Evolutionary conservation across 2,888 invertebrate genomes (phyloP), one percentile per base, ranked within the genome.

Genomic region (Leucoptera coffeella): DNA sequence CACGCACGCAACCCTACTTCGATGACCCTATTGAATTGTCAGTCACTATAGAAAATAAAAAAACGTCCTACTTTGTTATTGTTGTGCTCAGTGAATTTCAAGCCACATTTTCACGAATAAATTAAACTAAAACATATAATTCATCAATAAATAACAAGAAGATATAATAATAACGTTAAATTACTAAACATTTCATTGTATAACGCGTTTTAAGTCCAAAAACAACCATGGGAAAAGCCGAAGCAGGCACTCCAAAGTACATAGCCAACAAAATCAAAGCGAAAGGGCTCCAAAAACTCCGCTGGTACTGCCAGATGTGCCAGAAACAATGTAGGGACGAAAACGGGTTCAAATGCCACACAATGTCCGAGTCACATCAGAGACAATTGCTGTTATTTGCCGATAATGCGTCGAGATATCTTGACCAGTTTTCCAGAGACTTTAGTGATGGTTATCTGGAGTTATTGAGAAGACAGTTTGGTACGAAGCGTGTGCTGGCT

Each of bases 271-370:
- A 94, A 51, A 95, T 96, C 59, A 99, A 99, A 65, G 88, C 97
- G 0, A 99, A 97, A 57, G 99, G 99, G 12, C 73, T 99, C 15
- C 97, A 99, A 52, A 99, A 99, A 60, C 60, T 99, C 30, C 78
- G 95, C 39, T 69, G 69, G 69, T 99, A 90, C 51, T 99, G 99
- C 69, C 96, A 99, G 62, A 97, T 99, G 96, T 99, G 99, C 69
- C 87, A 95, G 51, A 99, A 99, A 64, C 99, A 99, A 45, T 99
- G 99, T 50, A 75, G 99, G 7, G 99, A 99, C 54, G 95, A 95
- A 55, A 99, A 99, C 54, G 99, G 99, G 0, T 99, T 99, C 54
- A 99, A 99, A 55, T 99, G 99, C 62, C 99, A 99, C 49, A 91
- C 92, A 0, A 91, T 82, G 76, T 96, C 96, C 0, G 99, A 99